These are phyloP conservation scores for Scopus umbretta DNA, from an alignment of 2,113 vertebrate genomes.

Conservation along the genomic window DNA sequence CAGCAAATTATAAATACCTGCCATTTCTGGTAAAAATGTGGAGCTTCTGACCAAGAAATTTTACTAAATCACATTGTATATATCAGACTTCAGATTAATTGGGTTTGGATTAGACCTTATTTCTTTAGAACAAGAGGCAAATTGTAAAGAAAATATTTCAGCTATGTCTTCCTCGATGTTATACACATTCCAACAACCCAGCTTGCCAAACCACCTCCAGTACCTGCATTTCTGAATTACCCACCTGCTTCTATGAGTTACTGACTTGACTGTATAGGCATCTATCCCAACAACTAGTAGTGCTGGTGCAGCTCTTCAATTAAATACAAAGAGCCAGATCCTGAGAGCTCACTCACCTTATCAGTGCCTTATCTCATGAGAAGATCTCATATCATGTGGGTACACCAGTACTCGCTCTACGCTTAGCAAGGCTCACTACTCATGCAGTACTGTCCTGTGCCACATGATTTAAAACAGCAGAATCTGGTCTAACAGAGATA, in stretches of 20 bases:
- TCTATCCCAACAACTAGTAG: background rate
- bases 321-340: background rate
- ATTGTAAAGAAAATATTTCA: background rate
- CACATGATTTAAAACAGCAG: background rate
- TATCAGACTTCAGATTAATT: background rate
- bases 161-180: background rate
- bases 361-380: background rate
- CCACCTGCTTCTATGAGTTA: background rate
- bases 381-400: background rate
- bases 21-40: slow-evolving; percentile 13
- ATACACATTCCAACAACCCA: background rate
- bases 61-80: background rate
- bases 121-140: background rate
- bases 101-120: background rate
- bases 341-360: background rate
- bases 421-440: background rate
- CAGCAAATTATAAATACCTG: slow-evolving; percentile 53
- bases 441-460: too few species aligned
- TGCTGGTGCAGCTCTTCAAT: background rate
- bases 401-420: background rate
- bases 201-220: rapidly evolving
- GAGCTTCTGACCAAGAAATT: slow-evolving; percentile 35
- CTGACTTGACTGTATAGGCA: background rate
- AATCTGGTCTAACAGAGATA: background rate
- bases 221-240: background rate